Conservation (phyloP, 2,888 invertebrate species). For the Pinctada fucata region DNA sequence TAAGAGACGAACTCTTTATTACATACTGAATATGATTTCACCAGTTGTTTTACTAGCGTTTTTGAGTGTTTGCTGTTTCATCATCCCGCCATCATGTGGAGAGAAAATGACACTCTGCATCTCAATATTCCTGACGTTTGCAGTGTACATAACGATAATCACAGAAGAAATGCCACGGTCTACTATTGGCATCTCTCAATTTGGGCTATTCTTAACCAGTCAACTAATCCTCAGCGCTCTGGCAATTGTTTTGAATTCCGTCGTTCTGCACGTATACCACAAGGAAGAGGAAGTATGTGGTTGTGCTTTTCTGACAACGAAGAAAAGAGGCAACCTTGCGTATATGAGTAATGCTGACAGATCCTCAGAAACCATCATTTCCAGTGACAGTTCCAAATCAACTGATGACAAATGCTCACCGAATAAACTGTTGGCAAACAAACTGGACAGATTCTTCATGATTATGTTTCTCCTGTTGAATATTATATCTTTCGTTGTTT, state of each 20-base stretch:
- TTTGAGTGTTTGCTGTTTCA: slow-evolving; percentile 19
- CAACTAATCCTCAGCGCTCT: slow-evolving; percentile 17
- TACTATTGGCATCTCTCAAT: slow-evolving; percentile 7
- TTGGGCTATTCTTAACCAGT: slow-evolving; percentile 19
- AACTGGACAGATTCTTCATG: too few species aligned
- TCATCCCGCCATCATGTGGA: slow-evolving; percentile 14
- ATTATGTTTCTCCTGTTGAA: too few species aligned
- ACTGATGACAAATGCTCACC: too few species aligned
- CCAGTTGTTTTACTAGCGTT: slow-evolving; percentile 17
- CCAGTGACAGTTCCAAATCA: too few species aligned
- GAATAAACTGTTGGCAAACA: too few species aligned
- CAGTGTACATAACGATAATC: slow-evolving; percentile 21
- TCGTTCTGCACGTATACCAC: slow-evolving; percentile 12
- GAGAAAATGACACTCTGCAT: slow-evolving; percentile 20
- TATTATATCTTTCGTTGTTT: too few species aligned
- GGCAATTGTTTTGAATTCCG: slow-evolving; percentile 4
- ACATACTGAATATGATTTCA: slow-evolving; percentile 6
- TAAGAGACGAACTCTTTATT: slow-evolving; percentile 9
- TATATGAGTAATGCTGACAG: too few species aligned
- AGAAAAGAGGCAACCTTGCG: too few species aligned
- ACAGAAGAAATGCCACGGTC: slow-evolving; percentile 9
- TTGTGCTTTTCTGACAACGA: too few species aligned
- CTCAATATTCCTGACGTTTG: slow-evolving; percentile 25
- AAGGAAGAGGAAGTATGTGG: not conserved
- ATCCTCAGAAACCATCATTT: too few species aligned